Conservation (phyloP, 2,888 invertebrate species). For the Ichneumon xanthorius region DNA sequence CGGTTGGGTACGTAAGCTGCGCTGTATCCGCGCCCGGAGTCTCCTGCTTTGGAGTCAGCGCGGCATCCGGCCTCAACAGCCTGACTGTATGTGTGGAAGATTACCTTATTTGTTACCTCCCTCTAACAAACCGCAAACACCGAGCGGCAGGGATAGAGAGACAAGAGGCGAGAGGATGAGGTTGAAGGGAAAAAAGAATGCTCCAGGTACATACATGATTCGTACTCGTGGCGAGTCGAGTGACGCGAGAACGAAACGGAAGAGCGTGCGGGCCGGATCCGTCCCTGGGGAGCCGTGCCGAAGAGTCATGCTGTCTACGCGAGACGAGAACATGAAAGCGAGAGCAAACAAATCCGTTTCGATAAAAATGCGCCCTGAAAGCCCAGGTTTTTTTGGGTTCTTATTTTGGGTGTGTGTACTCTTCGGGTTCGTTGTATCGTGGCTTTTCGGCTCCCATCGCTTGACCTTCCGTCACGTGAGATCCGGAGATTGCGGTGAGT, state of each 20-base stretch:
- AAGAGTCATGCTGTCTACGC: constrained; percentile 55
- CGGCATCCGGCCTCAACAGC: constrained; percentile 79
- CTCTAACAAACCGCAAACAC: constrained; percentile 82
- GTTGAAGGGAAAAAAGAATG: constrained; percentile 13
- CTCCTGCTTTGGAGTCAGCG: constrained; percentile 80
- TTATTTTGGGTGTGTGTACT: neutral
- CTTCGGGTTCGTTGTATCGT: neutral
- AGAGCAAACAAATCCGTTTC: constrained; percentile 68
- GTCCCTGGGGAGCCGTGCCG: constrained; percentile 70
- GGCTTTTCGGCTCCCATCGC: neutral
- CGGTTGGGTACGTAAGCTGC: constrained; percentile 20
- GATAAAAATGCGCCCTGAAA: constrained; percentile 68
- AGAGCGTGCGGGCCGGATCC: constrained; percentile 30
- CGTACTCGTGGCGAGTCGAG: constrained; percentile 17
- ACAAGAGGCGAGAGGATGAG: constrained; percentile 24
- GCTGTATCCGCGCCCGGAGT: constrained; percentile 13
- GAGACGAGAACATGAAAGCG: constrained; percentile 49
- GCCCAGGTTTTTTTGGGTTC: neutral
- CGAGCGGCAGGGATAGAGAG: constrained; percentile 65
- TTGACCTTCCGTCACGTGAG: constrained; percentile 21
- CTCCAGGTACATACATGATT: constrained; percentile 16
- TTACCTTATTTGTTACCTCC: constrained; percentile 83
- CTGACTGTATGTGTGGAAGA: constrained; percentile 81
- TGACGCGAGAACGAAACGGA: constrained; percentile 29
- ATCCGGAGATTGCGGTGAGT: neutral